These are phyloP conservation scores for Paracanthobrama guichenoti DNA, from an alignment of 2,113 vertebrate species.

Conservation along the genomic window DNA sequence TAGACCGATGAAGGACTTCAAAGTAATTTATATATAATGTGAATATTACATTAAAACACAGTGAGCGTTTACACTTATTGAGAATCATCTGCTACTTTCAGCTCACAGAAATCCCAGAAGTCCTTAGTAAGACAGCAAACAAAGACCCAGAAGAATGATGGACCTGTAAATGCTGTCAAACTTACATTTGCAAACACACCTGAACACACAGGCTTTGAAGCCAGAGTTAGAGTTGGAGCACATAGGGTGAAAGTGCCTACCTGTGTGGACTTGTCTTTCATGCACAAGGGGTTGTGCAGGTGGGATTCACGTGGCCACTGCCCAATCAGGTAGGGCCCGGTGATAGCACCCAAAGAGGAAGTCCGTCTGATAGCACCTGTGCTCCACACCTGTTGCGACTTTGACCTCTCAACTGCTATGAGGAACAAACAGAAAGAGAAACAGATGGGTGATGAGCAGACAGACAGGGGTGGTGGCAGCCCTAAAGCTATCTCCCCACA, in stretches of 20 bases:
- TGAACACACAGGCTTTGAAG: slow-evolving; percentile 33
- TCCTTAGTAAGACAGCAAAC: slow-evolving; percentile 4
- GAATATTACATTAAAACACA: neutral
- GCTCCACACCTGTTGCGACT: slow-evolving; percentile 82
- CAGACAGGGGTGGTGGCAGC: neutral
- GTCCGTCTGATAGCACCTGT: slow-evolving; percentile 83
- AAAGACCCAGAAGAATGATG: neutral
- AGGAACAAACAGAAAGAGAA: slow-evolving; percentile 52
- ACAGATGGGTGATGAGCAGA: slow-evolving; percentile 9
- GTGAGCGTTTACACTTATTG: neutral
- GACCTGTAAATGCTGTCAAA: neutral
- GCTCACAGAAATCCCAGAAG: neutral
- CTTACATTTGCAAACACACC: slow-evolving; percentile 8
- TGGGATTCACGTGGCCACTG: slow-evolving; percentile 90
- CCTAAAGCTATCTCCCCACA: neutral
- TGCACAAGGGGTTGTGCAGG: slow-evolving; percentile 84
- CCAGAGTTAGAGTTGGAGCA: neutral
- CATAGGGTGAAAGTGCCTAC: slow-evolving; percentile 67
- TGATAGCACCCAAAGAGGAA: slow-evolving; percentile 87
- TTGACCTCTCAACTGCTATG: slow-evolving; percentile 83
- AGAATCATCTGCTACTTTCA: neutral
- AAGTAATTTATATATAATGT: neutral
- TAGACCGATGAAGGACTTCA: neutral
- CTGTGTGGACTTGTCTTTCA: slow-evolving; percentile 95
- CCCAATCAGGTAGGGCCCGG: slow-evolving; percentile 91